A percentile compares a stretch with the other conserved stretches of the same genome.
These are phyloP conservation scores for Anisognathus igniventris DNA, from an alignment of 2,797 vertebrate species.

Conservation along the genomic window DNA sequence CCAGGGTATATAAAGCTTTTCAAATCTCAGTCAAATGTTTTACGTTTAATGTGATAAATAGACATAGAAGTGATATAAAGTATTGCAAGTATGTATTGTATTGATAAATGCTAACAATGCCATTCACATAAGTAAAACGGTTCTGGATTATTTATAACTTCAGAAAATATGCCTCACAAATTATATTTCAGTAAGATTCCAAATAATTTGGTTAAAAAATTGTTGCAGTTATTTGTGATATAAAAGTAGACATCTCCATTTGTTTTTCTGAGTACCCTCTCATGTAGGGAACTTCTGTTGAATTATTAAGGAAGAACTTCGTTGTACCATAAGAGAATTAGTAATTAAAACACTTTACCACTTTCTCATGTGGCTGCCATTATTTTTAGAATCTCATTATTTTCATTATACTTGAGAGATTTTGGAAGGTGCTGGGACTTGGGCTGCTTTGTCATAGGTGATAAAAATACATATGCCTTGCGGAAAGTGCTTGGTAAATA, in stretches of 20 bases:
- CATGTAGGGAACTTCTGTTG: not conserved
- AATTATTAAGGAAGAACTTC: not conserved
- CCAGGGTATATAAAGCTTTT: not conserved
- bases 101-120: not conserved
- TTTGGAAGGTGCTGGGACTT: not conserved
- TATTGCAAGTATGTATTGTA: not conserved
- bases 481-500: not conserved
- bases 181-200: not conserved
- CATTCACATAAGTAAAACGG: not conserved
- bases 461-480: not conserved
- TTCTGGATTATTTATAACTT: not conserved
- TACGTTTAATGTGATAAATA: not conserved
- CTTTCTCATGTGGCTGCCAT: not conserved
- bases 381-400: conserved; percentile 41
- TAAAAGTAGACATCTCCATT: not conserved
- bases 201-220: not conserved
- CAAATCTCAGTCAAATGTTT: not conserved
- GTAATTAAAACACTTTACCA: not conserved
- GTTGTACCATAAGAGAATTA: not conserved
- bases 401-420: conserved; percentile 15
- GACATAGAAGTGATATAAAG: not conserved
- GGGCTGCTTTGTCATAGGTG: not conserved
- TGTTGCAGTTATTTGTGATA: not conserved
- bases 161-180: not conserved
- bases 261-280: not conserved